These are phyloP conservation scores for Amiota communis DNA, from an alignment of 2,888 invertebrate genomes.

Conservation along the genomic window DNA sequence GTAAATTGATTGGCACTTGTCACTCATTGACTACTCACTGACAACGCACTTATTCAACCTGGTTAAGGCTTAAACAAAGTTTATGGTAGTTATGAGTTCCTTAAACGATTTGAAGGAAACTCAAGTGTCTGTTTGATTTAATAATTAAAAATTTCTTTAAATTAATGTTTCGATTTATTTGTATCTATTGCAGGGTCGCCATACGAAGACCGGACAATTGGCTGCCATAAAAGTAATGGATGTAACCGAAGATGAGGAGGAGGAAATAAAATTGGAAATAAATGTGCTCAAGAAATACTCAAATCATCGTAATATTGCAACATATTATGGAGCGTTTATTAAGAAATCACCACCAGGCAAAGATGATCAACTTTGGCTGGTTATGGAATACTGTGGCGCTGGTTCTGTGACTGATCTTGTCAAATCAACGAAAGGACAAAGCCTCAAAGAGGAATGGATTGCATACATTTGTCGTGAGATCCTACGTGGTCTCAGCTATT, in stretches of 20 bases:
- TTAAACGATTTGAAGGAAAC: no score
- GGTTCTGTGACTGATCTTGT: constrained; percentile 99
- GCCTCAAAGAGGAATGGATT: constrained; percentile 99
- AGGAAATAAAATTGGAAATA: constrained; percentile 99
- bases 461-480: constrained; percentile 99
- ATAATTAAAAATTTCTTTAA: constrained; percentile 19
- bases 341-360: constrained; percentile 99
- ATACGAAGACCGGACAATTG: constrained; percentile 99
- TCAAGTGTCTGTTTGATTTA: no score
- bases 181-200: constrained; percentile 85
- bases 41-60: no score
- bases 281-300: constrained; percentile 99
- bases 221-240: constrained; percentile 99
- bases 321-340: constrained; percentile 99
- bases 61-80: no score
- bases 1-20: constrained; percentile 17
- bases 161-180: constrained; percentile 30
- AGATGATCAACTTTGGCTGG: constrained; percentile 99
- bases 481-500: constrained; percentile 94
- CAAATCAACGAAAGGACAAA: constrained; percentile 98
- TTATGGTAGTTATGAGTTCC: no score
- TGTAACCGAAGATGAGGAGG: constrained; percentile 99
- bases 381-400: constrained; percentile 99
- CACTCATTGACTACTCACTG: background rate
- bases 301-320: constrained; percentile 99